phyloP scores from a whole-genome alignment of 2,888 invertebrate species.

The Esperia sulphurella region DNA sequence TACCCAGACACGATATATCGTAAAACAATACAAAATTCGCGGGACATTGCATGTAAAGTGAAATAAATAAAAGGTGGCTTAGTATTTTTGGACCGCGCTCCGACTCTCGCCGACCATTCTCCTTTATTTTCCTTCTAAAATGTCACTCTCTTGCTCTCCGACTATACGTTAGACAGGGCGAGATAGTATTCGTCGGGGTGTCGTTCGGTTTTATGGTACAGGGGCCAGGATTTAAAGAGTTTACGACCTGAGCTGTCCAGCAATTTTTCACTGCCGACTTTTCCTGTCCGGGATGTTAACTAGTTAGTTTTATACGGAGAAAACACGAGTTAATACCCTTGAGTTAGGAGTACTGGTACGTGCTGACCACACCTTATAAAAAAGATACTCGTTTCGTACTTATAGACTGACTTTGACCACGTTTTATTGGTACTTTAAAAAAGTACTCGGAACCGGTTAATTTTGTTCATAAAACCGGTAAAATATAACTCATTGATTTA shows the following conservation, averaged over 20 bases:
- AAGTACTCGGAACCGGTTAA: too few species aligned
- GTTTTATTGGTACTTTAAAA: too few species aligned
- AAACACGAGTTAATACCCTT: neutral
- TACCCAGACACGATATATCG: neutral
- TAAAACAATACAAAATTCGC: conserved; percentile 13
- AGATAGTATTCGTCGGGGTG: conserved; percentile 4
- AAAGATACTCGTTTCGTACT: too few species aligned
- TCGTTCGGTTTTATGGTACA: conserved; percentile 8
- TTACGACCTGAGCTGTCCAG: conserved; percentile 21
- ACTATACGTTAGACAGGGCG: conserved; percentile 6
- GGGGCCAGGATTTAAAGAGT: conserved; percentile 20
- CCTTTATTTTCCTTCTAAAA: neutral
- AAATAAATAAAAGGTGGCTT: conserved; percentile 22
- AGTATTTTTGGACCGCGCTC: conserved; percentile 10
- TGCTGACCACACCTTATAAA: too few species aligned
- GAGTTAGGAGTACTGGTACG: neutral
- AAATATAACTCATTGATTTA: too few species aligned
- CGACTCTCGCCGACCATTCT: neutral
- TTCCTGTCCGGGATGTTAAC: conserved; percentile 20
- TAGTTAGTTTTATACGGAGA: conserved; percentile 8
- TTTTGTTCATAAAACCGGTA: too few species aligned
- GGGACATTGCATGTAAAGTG: conserved; percentile 18
- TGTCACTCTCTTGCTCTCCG: conserved; percentile 1
- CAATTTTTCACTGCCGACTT: conserved; percentile 23
- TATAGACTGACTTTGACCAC: too few species aligned